Conservation (phyloP, 2,888 invertebrate species). For the Idaea straminata region DNA sequence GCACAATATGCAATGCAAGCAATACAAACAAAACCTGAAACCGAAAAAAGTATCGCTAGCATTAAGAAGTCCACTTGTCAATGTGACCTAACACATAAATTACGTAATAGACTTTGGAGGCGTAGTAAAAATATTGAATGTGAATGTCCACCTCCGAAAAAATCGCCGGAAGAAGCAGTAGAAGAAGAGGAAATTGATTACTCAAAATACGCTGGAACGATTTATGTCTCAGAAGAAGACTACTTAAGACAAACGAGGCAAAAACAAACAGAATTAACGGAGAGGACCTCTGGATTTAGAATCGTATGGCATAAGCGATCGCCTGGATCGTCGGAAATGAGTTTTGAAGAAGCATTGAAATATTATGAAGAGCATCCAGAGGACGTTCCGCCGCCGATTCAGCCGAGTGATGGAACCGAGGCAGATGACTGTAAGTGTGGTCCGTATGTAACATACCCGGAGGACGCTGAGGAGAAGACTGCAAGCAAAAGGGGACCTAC, state of each 20-base stretch:
- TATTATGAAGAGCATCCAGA: constrained; percentile 24
- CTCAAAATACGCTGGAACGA: neutral
- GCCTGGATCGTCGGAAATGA: constrained; percentile 32
- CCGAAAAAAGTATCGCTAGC: neutral
- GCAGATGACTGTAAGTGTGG: neutral
- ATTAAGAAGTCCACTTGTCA: neutral
- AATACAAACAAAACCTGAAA: neutral
- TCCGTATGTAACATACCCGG: neutral
- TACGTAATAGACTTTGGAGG: neutral
- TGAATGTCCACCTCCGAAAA: constrained; percentile 30
- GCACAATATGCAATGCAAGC: neutral
- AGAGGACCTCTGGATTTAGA: constrained; percentile 51
- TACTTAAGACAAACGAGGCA: constrained; percentile 20
- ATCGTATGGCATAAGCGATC: constrained; percentile 30
- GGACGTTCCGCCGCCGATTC: constrained; percentile 13
- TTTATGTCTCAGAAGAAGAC: neutral
- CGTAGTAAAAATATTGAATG: constrained; percentile 24
- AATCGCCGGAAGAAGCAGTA: neutral
- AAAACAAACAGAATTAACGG: constrained; percentile 44
- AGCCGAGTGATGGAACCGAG: neutral
- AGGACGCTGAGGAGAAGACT: neutral
- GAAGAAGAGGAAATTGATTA: constrained; percentile 9
- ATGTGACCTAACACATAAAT: neutral
- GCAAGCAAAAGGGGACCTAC: neutral
- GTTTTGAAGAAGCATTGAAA: constrained; percentile 43